These are phyloP conservation scores for Dryoscopus gambensis DNA, from an alignment of 2,113 vertebrate genomes.

Conservation along the genomic window DNA sequence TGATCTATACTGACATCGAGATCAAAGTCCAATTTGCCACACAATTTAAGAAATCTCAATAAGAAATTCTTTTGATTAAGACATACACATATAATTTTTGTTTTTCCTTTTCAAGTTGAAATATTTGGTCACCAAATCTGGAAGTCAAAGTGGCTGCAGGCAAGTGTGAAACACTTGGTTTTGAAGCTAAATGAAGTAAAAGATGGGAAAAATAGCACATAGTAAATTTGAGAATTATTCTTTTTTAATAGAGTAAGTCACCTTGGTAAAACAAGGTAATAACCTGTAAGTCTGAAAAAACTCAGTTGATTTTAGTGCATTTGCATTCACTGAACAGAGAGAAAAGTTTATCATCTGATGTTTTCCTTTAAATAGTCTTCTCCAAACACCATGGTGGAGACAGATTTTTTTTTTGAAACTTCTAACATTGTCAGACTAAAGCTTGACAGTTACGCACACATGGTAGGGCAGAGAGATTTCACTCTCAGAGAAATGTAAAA, in stretches of 20 bases:
- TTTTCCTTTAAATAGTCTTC: background rate
- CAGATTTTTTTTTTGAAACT: background rate
- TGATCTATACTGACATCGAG: background rate
- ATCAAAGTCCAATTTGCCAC: background rate
- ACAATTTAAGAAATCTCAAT: background rate
- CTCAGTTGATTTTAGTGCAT: background rate
- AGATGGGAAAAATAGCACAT: background rate
- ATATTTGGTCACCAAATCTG: background rate
- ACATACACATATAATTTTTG: rapidly evolving
- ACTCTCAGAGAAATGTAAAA: background rate
- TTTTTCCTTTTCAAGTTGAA: background rate
- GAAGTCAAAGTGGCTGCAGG: background rate
- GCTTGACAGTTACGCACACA: background rate
- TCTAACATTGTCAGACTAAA: background rate
- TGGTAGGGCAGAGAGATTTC: background rate
- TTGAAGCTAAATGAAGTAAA: background rate
- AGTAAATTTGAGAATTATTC: background rate
- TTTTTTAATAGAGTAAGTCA: background rate
- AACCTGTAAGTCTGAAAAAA: background rate
- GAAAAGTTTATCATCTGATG: background rate
- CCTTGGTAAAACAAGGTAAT: background rate
- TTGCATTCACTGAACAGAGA: background rate
- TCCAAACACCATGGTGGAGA: background rate
- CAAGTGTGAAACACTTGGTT: background rate
- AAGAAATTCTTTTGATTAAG: background rate